A percentile compares a stretch with the other conserved stretches of the same genome.
Evolutionary conservation across 2,797 vertebrate species (phyloP).

Genomic region (Crossoptilon crossoptilon): DNA sequence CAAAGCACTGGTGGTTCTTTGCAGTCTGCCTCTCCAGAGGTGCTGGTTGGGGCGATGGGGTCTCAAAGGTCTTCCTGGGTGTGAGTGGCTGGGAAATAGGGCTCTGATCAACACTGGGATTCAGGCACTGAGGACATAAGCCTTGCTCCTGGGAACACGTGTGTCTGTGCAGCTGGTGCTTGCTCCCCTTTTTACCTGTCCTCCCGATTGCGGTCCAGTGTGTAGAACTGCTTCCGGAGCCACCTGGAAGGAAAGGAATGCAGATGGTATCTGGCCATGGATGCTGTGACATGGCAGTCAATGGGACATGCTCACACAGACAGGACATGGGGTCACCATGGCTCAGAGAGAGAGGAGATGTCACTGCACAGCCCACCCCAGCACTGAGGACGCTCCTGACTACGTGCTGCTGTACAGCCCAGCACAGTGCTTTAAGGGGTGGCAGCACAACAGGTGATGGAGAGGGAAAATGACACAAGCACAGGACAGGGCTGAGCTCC

Average conservation of each 20-base stretch:
- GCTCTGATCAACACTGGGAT: background rate
- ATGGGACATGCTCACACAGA: background rate
- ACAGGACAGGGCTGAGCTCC: background rate
- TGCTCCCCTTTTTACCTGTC: slow-evolving; percentile 86
- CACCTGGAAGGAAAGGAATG: slow-evolving; percentile 81
- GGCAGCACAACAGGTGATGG: background rate
- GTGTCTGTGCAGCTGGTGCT: fast-evolving
- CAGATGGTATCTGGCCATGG: background rate
- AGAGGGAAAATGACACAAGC: background rate
- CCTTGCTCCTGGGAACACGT: fast-evolving
- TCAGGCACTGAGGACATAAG: too few relatives aligned
- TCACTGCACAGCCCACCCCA: background rate
- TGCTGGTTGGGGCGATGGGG: background rate
- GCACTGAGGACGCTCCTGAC: too few relatives aligned
- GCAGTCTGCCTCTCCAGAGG: background rate
- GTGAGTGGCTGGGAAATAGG: background rate
- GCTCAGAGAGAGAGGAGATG: background rate
- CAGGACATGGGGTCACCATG: fast-evolving
- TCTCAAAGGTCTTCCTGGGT: background rate
- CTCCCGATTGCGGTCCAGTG: slow-evolving; percentile 92
- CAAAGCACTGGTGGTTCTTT: background rate
- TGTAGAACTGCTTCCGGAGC: slow-evolving; percentile 98
- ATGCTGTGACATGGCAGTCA: fast-evolving
- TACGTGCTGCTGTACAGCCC: background rate
- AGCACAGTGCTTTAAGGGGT: background rate